phyloP scores from a whole-genome alignment of 2,888 invertebrate genomes.

The Linyphia triangularis region DNA sequence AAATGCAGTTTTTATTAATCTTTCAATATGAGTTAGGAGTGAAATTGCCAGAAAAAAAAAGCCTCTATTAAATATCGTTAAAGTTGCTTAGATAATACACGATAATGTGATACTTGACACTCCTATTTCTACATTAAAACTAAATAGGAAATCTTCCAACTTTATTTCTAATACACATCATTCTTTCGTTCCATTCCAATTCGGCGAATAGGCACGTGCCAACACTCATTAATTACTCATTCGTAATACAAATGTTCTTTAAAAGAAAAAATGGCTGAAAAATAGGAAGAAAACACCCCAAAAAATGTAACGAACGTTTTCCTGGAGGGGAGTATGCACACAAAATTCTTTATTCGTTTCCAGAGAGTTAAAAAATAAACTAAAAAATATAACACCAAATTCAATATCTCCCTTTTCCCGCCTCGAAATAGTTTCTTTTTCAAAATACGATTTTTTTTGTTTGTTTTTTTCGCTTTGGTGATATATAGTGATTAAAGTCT shows the following conservation, averaged over 20 bases:
- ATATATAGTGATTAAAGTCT: conserved; percentile 62
- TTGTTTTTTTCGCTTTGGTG: conserved; percentile 52
- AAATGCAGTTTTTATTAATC: too few species aligned
- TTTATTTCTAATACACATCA: not conserved
- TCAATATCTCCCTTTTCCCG: conserved; percentile 49
- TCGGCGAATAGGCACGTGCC: not conserved
- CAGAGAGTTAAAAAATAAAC: conserved; percentile 18
- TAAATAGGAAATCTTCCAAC: not conserved
- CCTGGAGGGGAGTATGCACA: not conserved
- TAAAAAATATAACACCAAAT: conserved; percentile 31
- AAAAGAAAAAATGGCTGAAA: not conserved
- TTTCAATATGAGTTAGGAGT: too few species aligned
- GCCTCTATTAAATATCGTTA: too few species aligned
- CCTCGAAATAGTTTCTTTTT: conserved; percentile 57
- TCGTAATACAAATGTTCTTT: conserved; percentile 49
- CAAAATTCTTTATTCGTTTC: conserved; percentile 55
- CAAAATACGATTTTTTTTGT: conserved; percentile 23
- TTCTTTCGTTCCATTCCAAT: not conserved
- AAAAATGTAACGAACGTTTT: not conserved
- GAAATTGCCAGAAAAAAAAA: too few species aligned
- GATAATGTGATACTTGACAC: not conserved
- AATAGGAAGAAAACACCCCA: not conserved
- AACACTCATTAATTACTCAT: conserved; percentile 53
- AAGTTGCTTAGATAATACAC: too few species aligned
- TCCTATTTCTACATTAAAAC: not conserved